Conservation (phyloP, 2,888 invertebrate species). For the Clivina fossor region DNA sequence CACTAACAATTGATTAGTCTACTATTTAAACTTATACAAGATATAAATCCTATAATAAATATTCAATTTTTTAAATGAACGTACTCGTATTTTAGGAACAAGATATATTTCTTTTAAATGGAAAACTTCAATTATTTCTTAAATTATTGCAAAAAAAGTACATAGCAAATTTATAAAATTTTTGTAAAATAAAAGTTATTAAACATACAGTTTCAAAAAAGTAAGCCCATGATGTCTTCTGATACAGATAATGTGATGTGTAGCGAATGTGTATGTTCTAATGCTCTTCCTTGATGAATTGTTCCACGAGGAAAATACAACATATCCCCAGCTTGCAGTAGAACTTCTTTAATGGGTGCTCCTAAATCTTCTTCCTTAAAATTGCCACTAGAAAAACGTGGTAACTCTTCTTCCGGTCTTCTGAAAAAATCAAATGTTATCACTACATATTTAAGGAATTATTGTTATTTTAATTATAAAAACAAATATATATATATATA, state of each 20-base stretch:
- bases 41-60: no score
- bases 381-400: conserved; percentile 81
- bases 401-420: conserved; percentile 66
- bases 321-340: conserved; percentile 83
- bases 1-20: no score
- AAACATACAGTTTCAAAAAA: conserved; percentile 73
- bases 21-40: no score
- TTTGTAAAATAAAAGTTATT: no score
- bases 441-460: not conserved
- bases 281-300: conserved; percentile 82
- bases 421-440: conserved; percentile 42
- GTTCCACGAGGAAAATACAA: conserved; percentile 91
- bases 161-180: no score
- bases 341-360: conserved; percentile 75
- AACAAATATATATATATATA: no score
- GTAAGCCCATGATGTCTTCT: conserved; percentile 88
- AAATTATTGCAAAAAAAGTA: no score
- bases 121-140: no score
- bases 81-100: no score
- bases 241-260: conserved; percentile 94
- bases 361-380: conserved; percentile 74
- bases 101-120: no score
- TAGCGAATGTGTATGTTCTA: conserved; percentile 80
- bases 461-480: no score
- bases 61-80: no score